Conservation (phyloP, 1,140 invertebrate genomes). For the Pseudomyrmex gracilis region DNA sequence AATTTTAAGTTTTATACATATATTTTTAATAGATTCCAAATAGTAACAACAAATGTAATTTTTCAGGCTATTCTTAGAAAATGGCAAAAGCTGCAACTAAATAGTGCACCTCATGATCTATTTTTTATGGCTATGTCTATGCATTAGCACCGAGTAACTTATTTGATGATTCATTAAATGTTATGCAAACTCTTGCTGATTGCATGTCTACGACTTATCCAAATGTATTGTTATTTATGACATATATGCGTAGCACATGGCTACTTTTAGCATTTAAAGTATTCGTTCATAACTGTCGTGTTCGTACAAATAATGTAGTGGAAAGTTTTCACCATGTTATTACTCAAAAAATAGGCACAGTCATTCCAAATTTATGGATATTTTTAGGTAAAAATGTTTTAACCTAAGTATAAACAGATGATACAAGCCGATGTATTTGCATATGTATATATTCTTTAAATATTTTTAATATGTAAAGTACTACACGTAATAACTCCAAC, state of each 20-base stretch:
- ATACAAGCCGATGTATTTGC: no score
- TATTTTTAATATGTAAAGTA: no score
- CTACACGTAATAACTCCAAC: no score
- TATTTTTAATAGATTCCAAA: no score
- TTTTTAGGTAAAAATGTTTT: background rate
- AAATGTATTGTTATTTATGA: slow-evolving; percentile 11
- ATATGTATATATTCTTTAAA: no score
- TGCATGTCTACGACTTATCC: background rate
- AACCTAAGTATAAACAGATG: no score
- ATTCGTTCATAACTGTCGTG: background rate
- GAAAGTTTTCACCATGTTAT: slow-evolving; percentile 6
- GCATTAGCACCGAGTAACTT: slow-evolving; percentile 7
- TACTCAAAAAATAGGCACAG: background rate
- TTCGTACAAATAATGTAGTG: slow-evolving; percentile 15
- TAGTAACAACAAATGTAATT: no score
- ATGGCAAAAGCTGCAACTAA: background rate
- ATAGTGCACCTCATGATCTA: background rate
- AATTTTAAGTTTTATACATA: no score
- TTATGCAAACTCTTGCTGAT: slow-evolving; percentile 17
- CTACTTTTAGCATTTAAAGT: slow-evolving; percentile 10
- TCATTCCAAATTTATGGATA: slow-evolving; percentile 4
- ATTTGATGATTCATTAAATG: slow-evolving; percentile 2
- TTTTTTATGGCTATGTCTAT: background rate
- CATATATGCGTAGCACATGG: background rate
- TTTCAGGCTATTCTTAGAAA: background rate